These are phyloP conservation scores for Craniophora ligustri DNA, from an alignment of 2,888 invertebrate species.

Conservation along the genomic window DNA sequence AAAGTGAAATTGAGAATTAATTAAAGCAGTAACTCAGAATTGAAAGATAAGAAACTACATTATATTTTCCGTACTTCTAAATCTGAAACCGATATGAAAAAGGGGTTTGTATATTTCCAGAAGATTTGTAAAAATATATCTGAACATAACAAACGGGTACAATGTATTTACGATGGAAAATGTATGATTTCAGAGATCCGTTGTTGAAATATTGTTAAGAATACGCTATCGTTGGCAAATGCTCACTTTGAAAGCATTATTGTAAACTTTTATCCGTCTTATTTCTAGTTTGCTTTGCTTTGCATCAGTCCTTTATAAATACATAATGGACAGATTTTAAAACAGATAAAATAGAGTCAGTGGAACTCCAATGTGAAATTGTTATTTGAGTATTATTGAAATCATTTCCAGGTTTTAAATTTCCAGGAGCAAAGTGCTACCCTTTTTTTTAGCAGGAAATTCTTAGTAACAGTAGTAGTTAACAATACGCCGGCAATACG, in stretches of 20 bases:
- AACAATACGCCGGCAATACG: too few species aligned
- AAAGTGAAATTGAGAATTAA: neutral
- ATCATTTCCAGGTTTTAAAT: too few species aligned
- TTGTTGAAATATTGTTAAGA: slow-evolving; percentile 42
- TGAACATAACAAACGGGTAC: slow-evolving; percentile 35
- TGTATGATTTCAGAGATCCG: slow-evolving; percentile 40
- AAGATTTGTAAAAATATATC: slow-evolving; percentile 13
- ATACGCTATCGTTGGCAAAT: slow-evolving; percentile 32
- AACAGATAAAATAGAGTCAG: neutral
- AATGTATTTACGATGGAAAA: slow-evolving; percentile 47
- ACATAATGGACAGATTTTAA: neutral
- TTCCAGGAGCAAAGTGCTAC: too few species aligned
- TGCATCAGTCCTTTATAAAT: neutral
- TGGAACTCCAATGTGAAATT: too few species aligned
- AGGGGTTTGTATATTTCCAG: slow-evolving; percentile 17
- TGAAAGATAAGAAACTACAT: neutral
- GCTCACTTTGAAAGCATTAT: slow-evolving; percentile 24
- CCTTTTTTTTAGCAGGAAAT: too few species aligned
- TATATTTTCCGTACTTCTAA: neutral
- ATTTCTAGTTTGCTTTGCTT: neutral
- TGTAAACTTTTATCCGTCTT: slow-evolving; percentile 9
- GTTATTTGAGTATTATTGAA: too few species aligned
- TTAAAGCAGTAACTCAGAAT: neutral
- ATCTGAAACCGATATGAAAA: slow-evolving; percentile 12
- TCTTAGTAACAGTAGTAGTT: too few species aligned